Base-by-base conservation (phyloP, 2,888 invertebrate species). In the Flexamia atlantica region DNA sequence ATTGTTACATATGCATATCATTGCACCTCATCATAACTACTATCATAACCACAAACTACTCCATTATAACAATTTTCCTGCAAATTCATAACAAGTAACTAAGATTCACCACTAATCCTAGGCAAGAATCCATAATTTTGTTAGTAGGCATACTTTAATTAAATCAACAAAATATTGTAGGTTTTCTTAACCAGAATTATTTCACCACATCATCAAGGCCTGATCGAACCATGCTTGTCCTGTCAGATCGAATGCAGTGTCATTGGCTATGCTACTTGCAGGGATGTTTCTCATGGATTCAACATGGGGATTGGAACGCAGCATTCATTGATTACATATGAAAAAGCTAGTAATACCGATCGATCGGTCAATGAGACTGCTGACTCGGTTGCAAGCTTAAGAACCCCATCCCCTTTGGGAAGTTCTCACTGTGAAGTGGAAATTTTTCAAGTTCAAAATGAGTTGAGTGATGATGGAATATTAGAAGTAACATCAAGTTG, bases 181-280 rank as follows among this genome's bases (percentile, higher is more conserved):
- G 23, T 23, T 3, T 53, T 53, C 79, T 30, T 72, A 53, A 53
- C 81, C 30, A 83, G 30, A 28, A 28, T 17, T 28, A 64, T 57
- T 57, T 57, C 57, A 64, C 20, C 1, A 28, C 9, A 30, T 64
- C 28, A 64, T 64, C 28, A 23, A 57, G 30, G 64, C 28, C 28
- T 28, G 64, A 64, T 14, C 30, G 64, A 17, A 64, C 4, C 53
- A 53, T 23, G 64, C 30, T 64, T 64, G 5, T 64, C 64, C 14
- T 64, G 64, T 28, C 28, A 64, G 64, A 64, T 30, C 28, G 64
- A 30, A 28, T 64, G 64, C 64, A 28, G 64, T 64, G 7, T 64
- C 64, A 28, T 64, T 64, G 64, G 64, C 28, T 28, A 64, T 64
- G 28, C 64, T 64, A 4, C 64, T 64, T 64, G 28, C 28, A 64